A percentile compares a stretch with the other conserved stretches of the same genome.
These are phyloP conservation scores for Heliconius congener DNA, from an alignment of 1,140 invertebrate species.

Conservation along the genomic window DNA sequence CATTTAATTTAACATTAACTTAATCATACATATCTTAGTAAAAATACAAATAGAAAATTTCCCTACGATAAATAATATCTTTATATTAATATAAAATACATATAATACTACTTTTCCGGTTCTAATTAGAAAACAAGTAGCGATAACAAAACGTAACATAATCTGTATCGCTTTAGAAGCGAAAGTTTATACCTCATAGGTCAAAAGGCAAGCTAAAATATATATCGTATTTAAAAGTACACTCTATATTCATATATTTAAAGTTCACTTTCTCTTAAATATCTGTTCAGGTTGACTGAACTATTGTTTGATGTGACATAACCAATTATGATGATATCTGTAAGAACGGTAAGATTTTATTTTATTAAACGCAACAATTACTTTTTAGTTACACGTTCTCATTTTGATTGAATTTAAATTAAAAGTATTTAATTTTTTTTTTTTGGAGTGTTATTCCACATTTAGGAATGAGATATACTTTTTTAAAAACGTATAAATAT, in stretches of 20 bases:
- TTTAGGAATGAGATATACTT: too few species aligned
- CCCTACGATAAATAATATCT: neutral
- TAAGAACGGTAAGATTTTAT: neutral
- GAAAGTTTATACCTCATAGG: conserved; percentile 35
- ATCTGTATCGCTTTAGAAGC: conserved; percentile 33
- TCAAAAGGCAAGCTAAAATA: conserved; percentile 23
- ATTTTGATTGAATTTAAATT: neutral
- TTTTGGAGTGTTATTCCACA: neutral
- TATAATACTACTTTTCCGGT: conserved; percentile 16
- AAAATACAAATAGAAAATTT: neutral
- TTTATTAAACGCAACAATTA: neutral
- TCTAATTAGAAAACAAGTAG: neutral
- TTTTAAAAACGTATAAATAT: too few species aligned
- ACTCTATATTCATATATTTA: neutral
- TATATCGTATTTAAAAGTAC: neutral
- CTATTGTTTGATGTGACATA: conserved; percentile 28
- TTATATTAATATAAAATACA: neutral
- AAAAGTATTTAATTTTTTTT: neutral
- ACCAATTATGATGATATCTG: conserved; percentile 33
- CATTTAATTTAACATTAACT: neutral
- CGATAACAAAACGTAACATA: conserved; percentile 13
- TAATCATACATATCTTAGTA: neutral
- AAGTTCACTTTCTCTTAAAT: neutral
- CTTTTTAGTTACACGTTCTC: neutral
- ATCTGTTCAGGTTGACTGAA: neutral